phyloP scores from a whole-genome alignment of 2,113 vertebrate species.

The Hystrix brachyura region DNA sequence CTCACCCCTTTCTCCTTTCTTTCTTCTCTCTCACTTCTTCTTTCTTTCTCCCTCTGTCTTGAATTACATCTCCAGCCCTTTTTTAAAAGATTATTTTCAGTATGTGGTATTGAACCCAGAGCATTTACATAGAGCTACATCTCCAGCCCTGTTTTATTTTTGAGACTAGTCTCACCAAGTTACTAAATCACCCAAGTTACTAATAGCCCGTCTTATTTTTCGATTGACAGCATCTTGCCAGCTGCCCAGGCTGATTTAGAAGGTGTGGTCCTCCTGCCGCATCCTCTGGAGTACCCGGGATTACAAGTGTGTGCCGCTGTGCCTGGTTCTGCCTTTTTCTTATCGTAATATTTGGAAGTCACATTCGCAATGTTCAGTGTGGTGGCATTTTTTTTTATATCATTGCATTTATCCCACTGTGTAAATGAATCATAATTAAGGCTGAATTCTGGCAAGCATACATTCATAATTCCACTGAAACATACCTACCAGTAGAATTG shows the following conservation, averaged over 20 bases:
- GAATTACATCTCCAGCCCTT: neutral
- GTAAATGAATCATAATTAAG: neutral
- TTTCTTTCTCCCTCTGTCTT: neutral
- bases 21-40: neutral
- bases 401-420: neutral
- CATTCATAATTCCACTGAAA: neutral
- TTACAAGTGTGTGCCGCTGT: neutral
- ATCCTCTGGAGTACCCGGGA: neutral
- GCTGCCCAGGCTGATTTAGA: neutral
- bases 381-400: neutral
- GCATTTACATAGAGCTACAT: too few species aligned
- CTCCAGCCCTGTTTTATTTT: neutral
- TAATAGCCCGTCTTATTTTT: neutral
- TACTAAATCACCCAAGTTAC: neutral
- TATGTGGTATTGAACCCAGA: neutral
- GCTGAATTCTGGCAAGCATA: neutral
- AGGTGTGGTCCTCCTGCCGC: too few species aligned
- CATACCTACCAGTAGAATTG: neutral
- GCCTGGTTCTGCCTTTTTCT: neutral
- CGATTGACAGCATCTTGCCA: neutral
- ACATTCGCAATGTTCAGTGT: accelerated
- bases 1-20: too few species aligned
- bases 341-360: neutral
- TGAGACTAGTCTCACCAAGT: neutral
- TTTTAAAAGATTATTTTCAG: neutral